Percentiles rank a stretch among this genome's conserved stretches.
These are phyloP conservation scores for Pseudorhombus dupliciocellatus DNA, from an alignment of 2,113 vertebrate genomes.

Conservation along the genomic window DNA sequence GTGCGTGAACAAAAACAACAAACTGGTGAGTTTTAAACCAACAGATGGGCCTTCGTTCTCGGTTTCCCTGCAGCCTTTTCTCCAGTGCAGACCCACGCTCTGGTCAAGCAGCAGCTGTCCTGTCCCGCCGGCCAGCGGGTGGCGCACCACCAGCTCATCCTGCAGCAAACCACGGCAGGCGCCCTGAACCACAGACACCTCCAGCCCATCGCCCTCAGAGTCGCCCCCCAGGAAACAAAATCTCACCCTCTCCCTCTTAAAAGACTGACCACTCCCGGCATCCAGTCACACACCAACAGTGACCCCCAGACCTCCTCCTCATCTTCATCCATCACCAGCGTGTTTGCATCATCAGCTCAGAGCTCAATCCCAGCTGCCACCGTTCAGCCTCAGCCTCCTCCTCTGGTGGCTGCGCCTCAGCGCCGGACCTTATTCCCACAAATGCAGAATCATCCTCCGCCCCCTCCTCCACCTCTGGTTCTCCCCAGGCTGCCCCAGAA, in stretches of 20 bases:
- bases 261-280: conserved; percentile 77
- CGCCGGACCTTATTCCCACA: conserved; percentile 80
- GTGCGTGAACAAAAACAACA: not conserved
- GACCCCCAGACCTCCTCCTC: conserved; percentile 72
- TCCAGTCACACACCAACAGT: conserved; percentile 81
- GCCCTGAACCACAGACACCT: conserved; percentile 79
- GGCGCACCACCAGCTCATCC: conserved; percentile 89
- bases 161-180: conserved; percentile 82
- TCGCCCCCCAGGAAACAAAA: conserved; percentile 78
- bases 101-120: conserved; percentile 88
- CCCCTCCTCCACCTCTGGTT: conserved; percentile 68
- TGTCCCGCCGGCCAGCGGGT: conserved; percentile 80
- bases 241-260: conserved; percentile 83
- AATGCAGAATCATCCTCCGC: conserved; percentile 46
- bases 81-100: conserved; percentile 85
- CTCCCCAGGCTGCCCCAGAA: conserved; percentile 83
- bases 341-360: conserved; percentile 84
- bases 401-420: conserved; percentile 78
- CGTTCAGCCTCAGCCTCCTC: conserved; percentile 82
- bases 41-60: not conserved
- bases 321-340: conserved; percentile 72
- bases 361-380: conserved; percentile 83
- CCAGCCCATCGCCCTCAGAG: conserved; percentile 88
- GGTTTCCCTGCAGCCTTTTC: conserved; percentile 83
- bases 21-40: not conserved